Conservation (phyloP, 1,140 invertebrate genomes). For the Musca domestica region DNA sequence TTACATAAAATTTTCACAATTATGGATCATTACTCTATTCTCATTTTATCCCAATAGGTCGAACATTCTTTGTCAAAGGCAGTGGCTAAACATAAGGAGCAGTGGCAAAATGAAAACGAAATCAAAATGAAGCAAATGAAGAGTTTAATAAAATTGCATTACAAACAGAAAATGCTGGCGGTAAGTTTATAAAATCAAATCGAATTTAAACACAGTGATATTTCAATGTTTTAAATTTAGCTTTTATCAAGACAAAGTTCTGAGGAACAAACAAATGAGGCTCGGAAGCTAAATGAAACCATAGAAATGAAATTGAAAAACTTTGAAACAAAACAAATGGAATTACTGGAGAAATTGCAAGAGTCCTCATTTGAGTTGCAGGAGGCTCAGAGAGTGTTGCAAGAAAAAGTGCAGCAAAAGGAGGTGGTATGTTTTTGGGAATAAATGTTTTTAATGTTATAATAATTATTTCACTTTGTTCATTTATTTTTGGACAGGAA, state of each 20-base stretch:
- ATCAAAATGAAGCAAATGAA: constrained; percentile 39
- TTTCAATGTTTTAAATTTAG: neutral
- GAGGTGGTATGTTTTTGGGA: neutral
- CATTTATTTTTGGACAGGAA: neutral
- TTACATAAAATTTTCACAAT: too few relatives aligned
- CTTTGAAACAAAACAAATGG: constrained; percentile 38
- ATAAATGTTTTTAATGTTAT: neutral
- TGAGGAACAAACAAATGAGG: constrained; percentile 31
- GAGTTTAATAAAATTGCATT: constrained; percentile 32
- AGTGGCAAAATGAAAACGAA: constrained; percentile 34
- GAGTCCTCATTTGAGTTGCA: constrained; percentile 32
- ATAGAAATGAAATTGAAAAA: constrained; percentile 42
- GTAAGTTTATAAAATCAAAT: constrained; percentile 31
- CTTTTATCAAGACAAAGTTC: neutral
- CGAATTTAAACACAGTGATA: neutral
- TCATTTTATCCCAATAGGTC: too few relatives aligned
- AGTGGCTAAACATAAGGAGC: constrained; percentile 37
- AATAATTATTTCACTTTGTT: too few relatives aligned
- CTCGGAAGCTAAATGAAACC: constrained; percentile 35
- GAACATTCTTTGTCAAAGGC: constrained; percentile 45
- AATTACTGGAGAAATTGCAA: constrained; percentile 37
- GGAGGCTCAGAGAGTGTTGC: constrained; percentile 20
- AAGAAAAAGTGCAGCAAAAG: neutral
- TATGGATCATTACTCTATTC: too few relatives aligned
- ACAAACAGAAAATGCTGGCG: constrained; percentile 36